phyloP scores from a whole-genome alignment of 2,113 vertebrate species.

The Trinectes maculatus region DNA sequence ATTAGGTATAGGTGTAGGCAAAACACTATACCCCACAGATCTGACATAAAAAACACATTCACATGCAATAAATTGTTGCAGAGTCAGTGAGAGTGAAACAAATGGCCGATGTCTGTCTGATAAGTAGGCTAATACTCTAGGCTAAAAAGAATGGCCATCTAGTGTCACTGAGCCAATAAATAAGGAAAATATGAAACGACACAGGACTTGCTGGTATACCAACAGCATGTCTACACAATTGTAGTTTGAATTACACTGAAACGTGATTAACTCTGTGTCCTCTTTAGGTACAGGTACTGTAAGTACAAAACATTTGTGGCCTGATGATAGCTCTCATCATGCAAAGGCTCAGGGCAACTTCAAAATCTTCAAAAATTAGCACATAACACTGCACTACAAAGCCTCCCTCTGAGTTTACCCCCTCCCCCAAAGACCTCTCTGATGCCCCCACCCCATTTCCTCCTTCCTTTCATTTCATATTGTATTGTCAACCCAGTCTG shows the following conservation, averaged over 20 bases:
- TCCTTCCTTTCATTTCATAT: conserved; percentile 67
- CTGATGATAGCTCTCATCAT: conserved; percentile 48
- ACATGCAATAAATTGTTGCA: neutral
- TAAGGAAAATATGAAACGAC: neutral
- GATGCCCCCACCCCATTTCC: conserved; percentile 53
- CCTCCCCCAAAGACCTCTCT: conserved; percentile 47
- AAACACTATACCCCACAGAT: no score
- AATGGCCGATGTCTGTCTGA: neutral
- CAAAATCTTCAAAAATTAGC: conserved; percentile 31
- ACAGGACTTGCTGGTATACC: neutral
- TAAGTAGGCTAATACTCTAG: no score
- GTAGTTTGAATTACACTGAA: neutral
- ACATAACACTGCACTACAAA: neutral
- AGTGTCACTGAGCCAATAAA: neutral
- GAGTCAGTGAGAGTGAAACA: neutral
- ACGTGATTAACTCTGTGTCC: conserved; percentile 3
- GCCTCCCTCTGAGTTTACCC: conserved; percentile 4
- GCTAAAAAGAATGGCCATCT: no score
- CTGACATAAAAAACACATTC: no score
- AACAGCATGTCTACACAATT: neutral
- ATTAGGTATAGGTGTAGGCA: no score
- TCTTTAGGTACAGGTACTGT: conserved; percentile 11
- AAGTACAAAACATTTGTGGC: conserved; percentile 13
- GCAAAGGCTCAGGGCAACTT: conserved; percentile 52
- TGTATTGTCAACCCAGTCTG: conserved; percentile 69